Conservation (phyloP, 2,797 vertebrate genomes). For the Clamator glandarius region DNA sequence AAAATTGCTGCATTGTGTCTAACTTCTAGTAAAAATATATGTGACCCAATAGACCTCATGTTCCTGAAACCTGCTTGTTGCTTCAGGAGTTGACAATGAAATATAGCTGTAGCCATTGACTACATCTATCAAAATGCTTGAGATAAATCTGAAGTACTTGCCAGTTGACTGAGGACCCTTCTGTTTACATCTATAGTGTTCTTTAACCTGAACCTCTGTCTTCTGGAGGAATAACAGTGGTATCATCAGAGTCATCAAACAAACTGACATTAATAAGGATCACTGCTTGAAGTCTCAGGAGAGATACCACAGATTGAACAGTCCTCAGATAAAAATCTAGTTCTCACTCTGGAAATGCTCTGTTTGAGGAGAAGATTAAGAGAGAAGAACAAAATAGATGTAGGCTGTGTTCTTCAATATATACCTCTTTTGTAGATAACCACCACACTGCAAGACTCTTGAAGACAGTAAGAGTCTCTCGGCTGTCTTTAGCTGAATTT, state of each 20-base stretch:
- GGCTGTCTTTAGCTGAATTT: background rate
- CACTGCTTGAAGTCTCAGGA: background rate
- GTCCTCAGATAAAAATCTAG: background rate
- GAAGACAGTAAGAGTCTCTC: background rate
- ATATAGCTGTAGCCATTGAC: background rate
- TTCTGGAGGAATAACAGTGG: background rate
- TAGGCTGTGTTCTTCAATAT: background rate
- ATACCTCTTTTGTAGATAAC: background rate
- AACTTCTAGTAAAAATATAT: background rate
- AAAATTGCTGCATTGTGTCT: background rate
- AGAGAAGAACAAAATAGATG: background rate
- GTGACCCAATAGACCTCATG: background rate
- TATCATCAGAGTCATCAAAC: background rate
- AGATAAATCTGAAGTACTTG: background rate
- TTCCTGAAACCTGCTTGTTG: background rate
- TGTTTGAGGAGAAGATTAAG: background rate
- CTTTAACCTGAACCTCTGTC: background rate
- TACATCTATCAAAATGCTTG: background rate
- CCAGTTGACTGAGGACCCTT: background rate
- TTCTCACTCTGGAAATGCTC: background rate
- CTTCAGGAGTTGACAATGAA: background rate
- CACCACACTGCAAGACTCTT: background rate
- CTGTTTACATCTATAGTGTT: accelerated
- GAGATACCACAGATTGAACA: background rate
- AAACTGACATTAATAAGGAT: background rate